Evolutionary conservation across 1,140 invertebrate genomes (phyloP), one percentile per base, ranked within the genome.

Genomic region (Heterodera schachtii): DNA sequence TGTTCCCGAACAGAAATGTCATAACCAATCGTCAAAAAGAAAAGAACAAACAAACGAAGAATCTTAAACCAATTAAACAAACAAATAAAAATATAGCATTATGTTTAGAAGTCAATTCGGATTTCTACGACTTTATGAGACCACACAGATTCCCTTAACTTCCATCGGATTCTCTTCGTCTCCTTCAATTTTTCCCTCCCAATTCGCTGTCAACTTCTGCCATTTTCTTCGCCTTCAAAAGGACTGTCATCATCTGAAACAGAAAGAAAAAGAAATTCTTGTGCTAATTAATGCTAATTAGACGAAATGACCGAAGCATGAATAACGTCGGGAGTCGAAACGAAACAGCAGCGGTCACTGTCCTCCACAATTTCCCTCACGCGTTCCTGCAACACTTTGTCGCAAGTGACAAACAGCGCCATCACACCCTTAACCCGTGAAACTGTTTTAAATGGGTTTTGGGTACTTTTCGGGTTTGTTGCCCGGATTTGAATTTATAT

Each of bases 301-400:
- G 31, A 52, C 11, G 6, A 11, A 31, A 21, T 41, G 43, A 84
- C 81, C 19, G 84, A 77, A 31, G 84, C 84, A 79, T 85, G 84
- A 44, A 85, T 84, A 43, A 85, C 84, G 60, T 85, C 84, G 41
- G 84, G 84, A 82, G 84, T 86, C 6, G 85, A 86, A 46, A 85
- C 85, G 66, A 85, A 85, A 67, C 84, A 86, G 44, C 52, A 31
- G 19, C 75, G 76, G 43, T 73, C 47, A 46, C 43, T 49, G 21
- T 80, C 75, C 3, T 43, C 31, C 21, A 85, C 76, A n/a, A 86
- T 46, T 16, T 81, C 31, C 4, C 47, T n/a, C 46, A 85, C 84
- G 8, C 74, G 57, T 49, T 85, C 57, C n/a, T 74, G 43, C n/a
- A 85, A 74, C 21, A 52, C 70, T 31, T 44, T 19, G 43, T 85